phyloP scores from a whole-genome alignment of 2,113 vertebrate genomes.

The Athene cunicularia region DNA sequence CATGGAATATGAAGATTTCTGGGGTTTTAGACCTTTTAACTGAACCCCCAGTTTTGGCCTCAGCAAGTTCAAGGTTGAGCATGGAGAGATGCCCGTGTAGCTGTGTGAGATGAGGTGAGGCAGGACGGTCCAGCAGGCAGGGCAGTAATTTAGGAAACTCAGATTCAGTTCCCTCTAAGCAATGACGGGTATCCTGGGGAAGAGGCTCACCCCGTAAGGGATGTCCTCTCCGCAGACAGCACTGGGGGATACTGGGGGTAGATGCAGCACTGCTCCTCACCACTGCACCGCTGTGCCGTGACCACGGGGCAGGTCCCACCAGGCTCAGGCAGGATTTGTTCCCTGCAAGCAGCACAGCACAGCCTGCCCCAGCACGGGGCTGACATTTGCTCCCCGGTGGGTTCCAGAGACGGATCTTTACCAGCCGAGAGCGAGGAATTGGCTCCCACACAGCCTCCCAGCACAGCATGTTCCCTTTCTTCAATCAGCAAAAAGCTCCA shows the following conservation, averaged over 20 bases:
- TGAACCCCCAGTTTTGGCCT: not conserved
- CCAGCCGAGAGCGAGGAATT: not conserved
- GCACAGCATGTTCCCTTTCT: not conserved
- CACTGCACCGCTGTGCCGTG: accelerated
- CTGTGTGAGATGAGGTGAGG: not conserved
- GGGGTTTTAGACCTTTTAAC: not conserved
- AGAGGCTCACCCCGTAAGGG: no score
- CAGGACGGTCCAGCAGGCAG: not conserved
- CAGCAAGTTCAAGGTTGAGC: not conserved
- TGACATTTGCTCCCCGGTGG: not conserved
- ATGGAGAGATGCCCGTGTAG: accelerated
- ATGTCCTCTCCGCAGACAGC: no score
- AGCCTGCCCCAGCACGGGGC: not conserved
- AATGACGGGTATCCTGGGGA: not conserved
- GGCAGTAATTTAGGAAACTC: not conserved
- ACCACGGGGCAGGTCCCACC: not conserved
- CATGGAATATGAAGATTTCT: not conserved
- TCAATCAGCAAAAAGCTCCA: not conserved
- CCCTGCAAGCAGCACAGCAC: not conserved
- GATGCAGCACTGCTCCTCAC: not conserved
- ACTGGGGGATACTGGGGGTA: not conserved
- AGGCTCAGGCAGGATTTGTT: not conserved
- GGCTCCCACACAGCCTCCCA: not conserved
- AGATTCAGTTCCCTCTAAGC: not conserved
- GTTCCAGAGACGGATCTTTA: not conserved